phyloP scores from a whole-genome alignment of 2,113 vertebrate species.

The Rhegmatorhina hoffmannsi region DNA sequence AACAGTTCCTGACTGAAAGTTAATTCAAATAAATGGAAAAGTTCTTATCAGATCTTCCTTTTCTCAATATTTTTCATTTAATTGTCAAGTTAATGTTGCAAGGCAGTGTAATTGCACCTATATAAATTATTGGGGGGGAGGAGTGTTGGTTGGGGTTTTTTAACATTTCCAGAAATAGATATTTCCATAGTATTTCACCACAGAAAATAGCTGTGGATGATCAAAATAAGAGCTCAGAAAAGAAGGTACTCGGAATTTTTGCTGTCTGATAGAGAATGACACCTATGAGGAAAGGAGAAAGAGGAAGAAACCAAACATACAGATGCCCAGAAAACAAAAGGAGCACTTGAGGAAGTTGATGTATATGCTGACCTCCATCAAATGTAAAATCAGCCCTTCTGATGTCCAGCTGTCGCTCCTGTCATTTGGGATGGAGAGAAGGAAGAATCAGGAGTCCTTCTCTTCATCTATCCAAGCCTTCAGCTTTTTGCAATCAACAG shows the following conservation, averaged over 20 bases:
- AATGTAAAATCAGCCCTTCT: background rate
- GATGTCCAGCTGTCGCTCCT: background rate
- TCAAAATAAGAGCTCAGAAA: background rate
- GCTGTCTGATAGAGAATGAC: background rate
- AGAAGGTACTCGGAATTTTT: background rate
- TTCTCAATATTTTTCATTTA: background rate
- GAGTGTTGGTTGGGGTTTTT: background rate
- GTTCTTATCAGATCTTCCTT: background rate
- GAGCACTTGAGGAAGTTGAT: background rate
- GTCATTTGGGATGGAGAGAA: background rate
- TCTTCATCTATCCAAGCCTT: background rate
- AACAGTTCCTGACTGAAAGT: background rate
- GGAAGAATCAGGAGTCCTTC: background rate
- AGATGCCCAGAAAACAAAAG: background rate
- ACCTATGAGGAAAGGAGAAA: background rate
- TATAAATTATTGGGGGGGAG: background rate
- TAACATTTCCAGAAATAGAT: background rate
- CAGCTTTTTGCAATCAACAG: no score
- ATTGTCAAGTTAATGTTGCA: background rate
- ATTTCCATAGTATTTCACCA: background rate
- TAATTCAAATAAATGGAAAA: background rate
- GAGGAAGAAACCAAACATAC: background rate
- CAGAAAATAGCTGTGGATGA: background rate
- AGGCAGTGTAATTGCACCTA: background rate
- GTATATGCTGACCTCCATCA: background rate